Evolutionary conservation across 2,888 invertebrate genomes (phyloP).

Genomic region (Tiphia femorata): DNA sequence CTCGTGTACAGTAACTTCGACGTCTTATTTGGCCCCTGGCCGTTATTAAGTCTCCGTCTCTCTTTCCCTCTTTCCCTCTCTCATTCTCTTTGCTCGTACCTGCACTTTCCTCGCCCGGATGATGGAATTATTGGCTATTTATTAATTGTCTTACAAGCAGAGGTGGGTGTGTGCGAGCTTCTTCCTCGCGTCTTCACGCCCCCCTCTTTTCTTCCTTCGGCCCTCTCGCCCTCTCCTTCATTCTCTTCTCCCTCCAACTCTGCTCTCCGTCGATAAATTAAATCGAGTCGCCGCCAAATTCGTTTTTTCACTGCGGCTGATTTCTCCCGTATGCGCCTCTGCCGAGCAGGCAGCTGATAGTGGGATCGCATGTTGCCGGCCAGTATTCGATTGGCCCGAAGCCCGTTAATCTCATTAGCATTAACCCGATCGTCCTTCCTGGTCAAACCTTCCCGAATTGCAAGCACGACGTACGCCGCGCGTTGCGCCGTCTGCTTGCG

Average conservation of each 20-base stretch:
- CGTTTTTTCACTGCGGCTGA: not conserved
- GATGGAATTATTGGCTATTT: too few species aligned
- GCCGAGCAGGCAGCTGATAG: conserved; percentile 17
- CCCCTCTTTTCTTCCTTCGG: too few species aligned
- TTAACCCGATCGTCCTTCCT: conserved; percentile 12
- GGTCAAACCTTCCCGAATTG: not conserved
- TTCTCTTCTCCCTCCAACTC: not conserved
- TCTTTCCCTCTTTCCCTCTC: too few species aligned
- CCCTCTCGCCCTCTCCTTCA: too few species aligned
- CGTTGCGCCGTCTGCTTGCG: not conserved
- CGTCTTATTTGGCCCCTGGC: too few species aligned
- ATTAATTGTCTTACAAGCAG: too few species aligned
- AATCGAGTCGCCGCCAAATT: not conserved
- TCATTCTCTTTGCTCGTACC: too few species aligned
- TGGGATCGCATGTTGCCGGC: conserved; percentile 1
- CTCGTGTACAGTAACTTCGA: too few species aligned
- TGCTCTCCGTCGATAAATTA: not conserved
- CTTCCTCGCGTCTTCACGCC: too few species aligned
- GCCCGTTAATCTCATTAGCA: conserved; percentile 18
- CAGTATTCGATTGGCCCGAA: conserved; percentile 1
- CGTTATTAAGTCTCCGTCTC: too few species aligned
- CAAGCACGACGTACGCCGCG: not conserved
- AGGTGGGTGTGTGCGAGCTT: too few species aligned
- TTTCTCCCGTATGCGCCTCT: conserved; percentile 6
- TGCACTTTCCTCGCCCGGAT: too few species aligned